Evolutionary conservation across 1,140 invertebrate species (phyloP).

Genomic region (Drosophila kepulauana): DNA sequence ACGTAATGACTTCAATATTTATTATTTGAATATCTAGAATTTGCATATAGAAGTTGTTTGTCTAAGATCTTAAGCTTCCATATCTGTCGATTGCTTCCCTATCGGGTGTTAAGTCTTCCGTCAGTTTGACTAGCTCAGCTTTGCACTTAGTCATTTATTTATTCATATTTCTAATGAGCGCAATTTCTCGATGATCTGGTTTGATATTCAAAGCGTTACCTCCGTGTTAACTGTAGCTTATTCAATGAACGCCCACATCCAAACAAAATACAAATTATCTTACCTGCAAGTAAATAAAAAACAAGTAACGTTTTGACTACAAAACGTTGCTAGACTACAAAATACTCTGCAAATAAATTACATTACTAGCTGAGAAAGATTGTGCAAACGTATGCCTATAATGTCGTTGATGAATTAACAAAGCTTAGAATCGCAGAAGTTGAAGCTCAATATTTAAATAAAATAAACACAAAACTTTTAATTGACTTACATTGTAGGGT

Average conservation of each 20-base stretch:
- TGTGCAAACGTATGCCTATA: too few relatives aligned
- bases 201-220: constrained; percentile 40
- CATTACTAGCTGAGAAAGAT: too few relatives aligned
- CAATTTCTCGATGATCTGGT: constrained; percentile 44
- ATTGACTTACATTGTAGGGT: too few relatives aligned
- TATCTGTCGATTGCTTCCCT: constrained; percentile 27
- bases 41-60: constrained; percentile 30
- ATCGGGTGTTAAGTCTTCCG: constrained; percentile 28
- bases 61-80: neutral
- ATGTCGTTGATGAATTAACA: too few relatives aligned
- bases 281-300: constrained; percentile 13
- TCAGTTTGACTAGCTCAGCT: constrained; percentile 14
- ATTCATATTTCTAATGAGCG: constrained; percentile 25
- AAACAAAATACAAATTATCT: constrained; percentile 41
- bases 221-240: constrained; percentile 36
- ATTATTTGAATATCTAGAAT: constrained; percentile 9
- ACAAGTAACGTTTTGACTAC: neutral
- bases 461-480: too few relatives aligned
- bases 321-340: neutral
- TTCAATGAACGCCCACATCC: constrained; percentile 33
- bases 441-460: too few relatives aligned
- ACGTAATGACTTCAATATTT: neutral
- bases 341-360: constrained; percentile 10
- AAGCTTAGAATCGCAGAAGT: too few relatives aligned
- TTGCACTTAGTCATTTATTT: constrained; percentile 45